A percentile compares a stretch with the other conserved stretches of the same genome.
phyloP scores from a whole-genome alignment of 2,888 invertebrate species.

The Dascillus cervinus region DNA sequence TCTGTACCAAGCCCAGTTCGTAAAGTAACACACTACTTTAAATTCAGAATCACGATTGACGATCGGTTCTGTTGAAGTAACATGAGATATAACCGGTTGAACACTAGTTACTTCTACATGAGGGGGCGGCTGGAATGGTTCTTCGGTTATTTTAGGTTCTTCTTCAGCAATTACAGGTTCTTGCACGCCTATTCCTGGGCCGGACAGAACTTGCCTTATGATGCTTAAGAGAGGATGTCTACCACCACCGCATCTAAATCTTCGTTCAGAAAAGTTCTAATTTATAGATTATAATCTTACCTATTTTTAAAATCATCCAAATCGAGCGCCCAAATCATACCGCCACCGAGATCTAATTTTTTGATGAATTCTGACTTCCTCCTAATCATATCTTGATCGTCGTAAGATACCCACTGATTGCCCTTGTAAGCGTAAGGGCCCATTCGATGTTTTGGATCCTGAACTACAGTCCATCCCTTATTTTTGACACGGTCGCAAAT shows the following conservation, averaged over 20 bases:
- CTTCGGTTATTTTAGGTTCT: not conserved
- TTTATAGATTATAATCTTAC: conserved; percentile 8
- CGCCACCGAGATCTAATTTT: conserved; percentile 71
- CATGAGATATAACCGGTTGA: conserved; percentile 13
- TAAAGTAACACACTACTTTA: conserved; percentile 86
- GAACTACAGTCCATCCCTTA: conserved; percentile 72
- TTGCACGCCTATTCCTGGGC: conserved; percentile 33
- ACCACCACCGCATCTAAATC: conserved; percentile 63
- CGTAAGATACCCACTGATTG: conserved; percentile 87
- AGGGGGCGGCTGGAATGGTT: conserved; percentile 11
- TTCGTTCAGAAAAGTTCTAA: no score
- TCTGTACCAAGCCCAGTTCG: conserved; percentile 92
- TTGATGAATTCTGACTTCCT: conserved; percentile 74
- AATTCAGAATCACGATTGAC: conserved; percentile 40
- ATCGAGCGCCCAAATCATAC: no score
- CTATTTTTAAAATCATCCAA: conserved; percentile 74
- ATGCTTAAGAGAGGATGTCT: conserved; percentile 70
- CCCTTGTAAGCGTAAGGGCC: conserved; percentile 84
- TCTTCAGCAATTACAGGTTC: conserved; percentile 14
- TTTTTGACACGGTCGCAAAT: conserved; percentile 76
- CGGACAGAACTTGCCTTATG: conserved; percentile 64
- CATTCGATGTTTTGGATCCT: conserved; percentile 69
- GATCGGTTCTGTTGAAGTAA: conserved; percentile 18
- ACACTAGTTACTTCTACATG: conserved; percentile 13
- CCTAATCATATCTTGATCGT: conserved; percentile 71